Percentiles rank a stretch among this genome's conserved stretches.
These are phyloP conservation scores for Oxyscelio sp. DNA, from an alignment of 2,888 invertebrate genomes.

Conservation along the genomic window DNA sequence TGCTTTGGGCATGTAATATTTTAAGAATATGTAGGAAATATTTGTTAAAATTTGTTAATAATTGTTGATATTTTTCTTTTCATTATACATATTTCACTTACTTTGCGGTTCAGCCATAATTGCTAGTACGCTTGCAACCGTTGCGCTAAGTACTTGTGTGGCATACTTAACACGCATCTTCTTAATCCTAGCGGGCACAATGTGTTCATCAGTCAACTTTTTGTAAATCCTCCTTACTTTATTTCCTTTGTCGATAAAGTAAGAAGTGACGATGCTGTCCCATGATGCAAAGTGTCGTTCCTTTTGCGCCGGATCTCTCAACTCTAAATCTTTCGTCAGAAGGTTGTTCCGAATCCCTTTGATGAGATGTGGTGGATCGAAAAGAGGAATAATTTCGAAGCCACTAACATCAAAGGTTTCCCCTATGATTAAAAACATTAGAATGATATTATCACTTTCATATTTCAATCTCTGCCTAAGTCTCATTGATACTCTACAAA, in stretches of 20 bases:
- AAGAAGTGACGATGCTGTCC: background rate
- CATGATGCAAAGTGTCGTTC: background rate
- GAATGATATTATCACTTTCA: no score
- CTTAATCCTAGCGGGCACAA: background rate
- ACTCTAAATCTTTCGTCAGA: constrained; percentile 37
- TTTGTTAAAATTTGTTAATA: no score
- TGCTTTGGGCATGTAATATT: no score
- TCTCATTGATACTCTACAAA: no score
- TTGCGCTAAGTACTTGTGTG: constrained; percentile 8
- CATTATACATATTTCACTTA: background rate
- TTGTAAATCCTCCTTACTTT: background rate
- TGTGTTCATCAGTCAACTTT: constrained; percentile 49
- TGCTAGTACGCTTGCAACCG: background rate
- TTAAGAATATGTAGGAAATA: no score
- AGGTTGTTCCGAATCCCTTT: constrained; percentile 60
- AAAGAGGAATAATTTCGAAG: no score
- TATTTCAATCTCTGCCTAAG: no score
- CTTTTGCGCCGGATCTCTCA: background rate
- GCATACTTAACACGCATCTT: constrained; percentile 12
- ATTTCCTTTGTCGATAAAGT: constrained; percentile 11
- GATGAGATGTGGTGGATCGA: constrained; percentile 53
- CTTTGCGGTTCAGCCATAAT: background rate
- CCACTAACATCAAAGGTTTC: no score
- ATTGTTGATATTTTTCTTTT: background rate
- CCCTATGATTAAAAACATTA: no score